Base-by-base conservation (phyloP, 2,888 invertebrate species). In the Artemia sp. region DNA sequence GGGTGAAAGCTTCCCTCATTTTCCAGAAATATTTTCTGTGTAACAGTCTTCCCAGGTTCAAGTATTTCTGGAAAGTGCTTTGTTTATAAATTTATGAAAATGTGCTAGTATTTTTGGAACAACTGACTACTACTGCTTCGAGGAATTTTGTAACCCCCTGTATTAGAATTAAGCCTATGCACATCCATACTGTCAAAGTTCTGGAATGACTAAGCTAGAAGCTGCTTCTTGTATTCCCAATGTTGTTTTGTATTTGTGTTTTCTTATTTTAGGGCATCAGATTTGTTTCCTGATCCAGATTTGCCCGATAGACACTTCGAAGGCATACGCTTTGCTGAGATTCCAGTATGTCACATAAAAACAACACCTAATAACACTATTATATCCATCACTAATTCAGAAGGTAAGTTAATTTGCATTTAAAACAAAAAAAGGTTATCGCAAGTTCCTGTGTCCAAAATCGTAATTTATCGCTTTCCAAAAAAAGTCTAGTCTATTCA, bases 331-430 rank as follows among this genome's bases (percentile, higher is more conserved):
- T 95, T 86, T 77, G 85, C 85, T 76, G 85, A 92, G 68, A 76
- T 95, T 69, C 92, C 92, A 0, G 83, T 95, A 71, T 84, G 88
- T 74, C 87, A 92, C 78, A 86, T 96, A 67, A 83, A 86, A 76
- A 87, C 90, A 0, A 85, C 88, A 11, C 84, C 83, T 72, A 96
- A 96, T 80, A 96, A 96, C 78, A 94, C 95, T 11, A 86, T 93
- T 70, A 82, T 95, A 71, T 82, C 83, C 11, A 77, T 92, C 58
- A 85, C 89, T 1, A 86, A 92, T 78, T 76, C 80, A 71, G 83
- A 83, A 77, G 91, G 91, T 78, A 78, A 75, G 68, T 72, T 69
- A 8, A 10, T 53, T 51, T 69, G 10, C 38, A 38, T 38, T 38
- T 38, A 38, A 38, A 38, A 38, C 38, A 38, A 38, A 38, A 38